Conservation (phyloP, 2,888 invertebrate genomes). For the Euplexia lucipara region DNA sequence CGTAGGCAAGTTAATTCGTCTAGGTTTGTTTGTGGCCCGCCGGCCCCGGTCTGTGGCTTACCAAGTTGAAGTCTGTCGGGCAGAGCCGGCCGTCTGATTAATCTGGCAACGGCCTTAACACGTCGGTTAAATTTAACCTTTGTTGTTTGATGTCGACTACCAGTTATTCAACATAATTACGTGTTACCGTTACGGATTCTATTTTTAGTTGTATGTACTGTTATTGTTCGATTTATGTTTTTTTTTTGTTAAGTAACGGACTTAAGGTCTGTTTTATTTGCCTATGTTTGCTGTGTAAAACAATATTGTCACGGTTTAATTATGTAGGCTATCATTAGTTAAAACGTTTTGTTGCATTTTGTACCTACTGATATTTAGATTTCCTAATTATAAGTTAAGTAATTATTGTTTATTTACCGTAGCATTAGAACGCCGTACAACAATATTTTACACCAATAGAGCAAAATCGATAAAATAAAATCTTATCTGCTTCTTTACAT, state of each 20-base stretch:
- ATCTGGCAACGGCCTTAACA: conserved; percentile 52
- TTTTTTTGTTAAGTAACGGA: too few species aligned
- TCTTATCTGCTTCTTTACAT: too few species aligned
- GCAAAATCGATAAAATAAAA: too few species aligned
- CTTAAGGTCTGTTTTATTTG: too few species aligned
- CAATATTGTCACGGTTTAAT: too few species aligned
- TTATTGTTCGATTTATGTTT: too few species aligned
- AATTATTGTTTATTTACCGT: too few species aligned
- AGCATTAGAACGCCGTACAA: too few species aligned
- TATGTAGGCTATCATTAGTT: too few species aligned
- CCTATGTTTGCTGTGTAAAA: too few species aligned
- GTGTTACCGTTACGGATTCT: conserved; percentile 30
- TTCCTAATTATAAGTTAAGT: too few species aligned
- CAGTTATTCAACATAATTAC: conserved; percentile 31
- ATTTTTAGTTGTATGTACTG: conserved; percentile 29
- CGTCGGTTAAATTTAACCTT: conserved; percentile 66
- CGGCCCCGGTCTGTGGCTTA: conserved; percentile 49
- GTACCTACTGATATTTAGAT: not conserved
- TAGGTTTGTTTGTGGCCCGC: conserved; percentile 29
- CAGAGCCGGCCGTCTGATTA: conserved; percentile 56
- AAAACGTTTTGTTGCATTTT: conserved; percentile 11
- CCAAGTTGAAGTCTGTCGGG: conserved; percentile 51
- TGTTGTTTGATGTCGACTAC: conserved; percentile 44
- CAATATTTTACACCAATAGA: too few species aligned
- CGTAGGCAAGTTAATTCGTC: conserved; percentile 53